Percentiles rank a stretch among this genome's conserved stretches.
Evolutionary conservation across 2,797 vertebrate genomes (phyloP).

Genomic region (Hyperoplus lanceolatus): DNA sequence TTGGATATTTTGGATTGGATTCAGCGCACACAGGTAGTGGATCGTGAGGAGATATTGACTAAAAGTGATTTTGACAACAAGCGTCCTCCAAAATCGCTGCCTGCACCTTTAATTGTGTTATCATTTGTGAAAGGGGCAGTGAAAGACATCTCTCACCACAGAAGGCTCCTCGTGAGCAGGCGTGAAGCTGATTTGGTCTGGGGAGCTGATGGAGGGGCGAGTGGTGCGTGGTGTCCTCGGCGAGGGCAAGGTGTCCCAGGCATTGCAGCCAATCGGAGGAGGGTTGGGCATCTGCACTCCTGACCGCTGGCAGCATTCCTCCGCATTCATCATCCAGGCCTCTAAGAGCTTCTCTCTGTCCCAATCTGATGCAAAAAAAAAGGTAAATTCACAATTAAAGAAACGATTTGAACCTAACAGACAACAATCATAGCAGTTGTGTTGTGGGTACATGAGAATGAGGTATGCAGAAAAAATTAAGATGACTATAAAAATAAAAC

Average conservation of each 20-base stretch:
- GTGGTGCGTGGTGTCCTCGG: constrained; percentile 94
- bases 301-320: constrained; percentile 97
- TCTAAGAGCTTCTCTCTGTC: constrained; percentile 98
- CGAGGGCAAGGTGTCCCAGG: constrained; percentile 97
- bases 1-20: too few species aligned
- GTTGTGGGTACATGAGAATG: constrained; percentile 1
- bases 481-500: neutral
- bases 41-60: too few species aligned
- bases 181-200: constrained; percentile 94
- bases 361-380: constrained; percentile 88
- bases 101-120: too few species aligned
- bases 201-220: constrained; percentile 94
- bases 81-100: too few species aligned
- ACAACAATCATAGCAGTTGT: constrained; percentile 3
- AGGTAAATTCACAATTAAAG: neutral
- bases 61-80: too few species aligned
- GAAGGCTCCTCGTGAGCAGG: constrained; percentile 91
- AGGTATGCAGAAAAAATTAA: neutral
- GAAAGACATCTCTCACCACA: constrained; percentile 85
- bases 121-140: too few species aligned
- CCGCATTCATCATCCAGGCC: constrained; percentile 97
- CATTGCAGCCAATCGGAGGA: constrained; percentile 95
- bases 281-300: constrained; percentile 98
- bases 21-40: too few species aligned
- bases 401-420: neutral